Base-by-base conservation (phyloP, 2,797 vertebrate species). In the Phalanger gymnotis region DNA sequence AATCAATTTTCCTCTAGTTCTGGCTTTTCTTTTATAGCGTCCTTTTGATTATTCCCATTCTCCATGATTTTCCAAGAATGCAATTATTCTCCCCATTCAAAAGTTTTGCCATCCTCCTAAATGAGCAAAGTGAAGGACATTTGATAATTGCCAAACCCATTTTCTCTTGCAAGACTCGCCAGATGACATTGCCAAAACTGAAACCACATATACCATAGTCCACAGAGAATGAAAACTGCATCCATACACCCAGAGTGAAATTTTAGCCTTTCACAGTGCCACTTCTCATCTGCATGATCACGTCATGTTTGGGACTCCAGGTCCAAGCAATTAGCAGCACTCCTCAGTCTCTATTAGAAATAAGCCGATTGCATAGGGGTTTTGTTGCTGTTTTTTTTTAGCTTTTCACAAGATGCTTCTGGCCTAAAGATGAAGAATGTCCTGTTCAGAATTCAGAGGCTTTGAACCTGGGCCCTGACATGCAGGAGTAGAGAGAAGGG, bases 271-370 rank as follows among this genome's bases (percentile, higher is more conserved):
- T 98, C 98, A 96, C 95, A 98, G 95, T 98, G 96, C 54, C 98
- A 98, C 98, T 99, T 98, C 98, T 97, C 98, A 98, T 98, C 96
- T 98, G 97, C 95, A 95, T 97, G 96, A 96, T 95, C 96, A 97
- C 92, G 92, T 94, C 97, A 54, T 96, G 96, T 96, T 61, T 97
- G 96, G 90, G 96, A 97, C 93, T 98, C 96, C 96, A 93, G 96
- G 91, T 95, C 98, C 96, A 98, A 98, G 98, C 95, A 98, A 97
- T 98, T 98, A 98, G 94, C 96, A 97, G 90, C 91, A 97, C 95
- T 98, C 96, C 93, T 97, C 87, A 95, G 94, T 81, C 93, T 92
- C 97, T 93, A 95, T 93, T 95, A 96, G 95, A 97, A 93, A 97
- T 95, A 97, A 97, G 57, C 95, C 94, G 12, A 0, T 97, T 98